Evolutionary conservation across 2,888 invertebrate genomes (phyloP), one percentile per base, ranked within the genome.

Genomic region (Andrena camellia): DNA sequence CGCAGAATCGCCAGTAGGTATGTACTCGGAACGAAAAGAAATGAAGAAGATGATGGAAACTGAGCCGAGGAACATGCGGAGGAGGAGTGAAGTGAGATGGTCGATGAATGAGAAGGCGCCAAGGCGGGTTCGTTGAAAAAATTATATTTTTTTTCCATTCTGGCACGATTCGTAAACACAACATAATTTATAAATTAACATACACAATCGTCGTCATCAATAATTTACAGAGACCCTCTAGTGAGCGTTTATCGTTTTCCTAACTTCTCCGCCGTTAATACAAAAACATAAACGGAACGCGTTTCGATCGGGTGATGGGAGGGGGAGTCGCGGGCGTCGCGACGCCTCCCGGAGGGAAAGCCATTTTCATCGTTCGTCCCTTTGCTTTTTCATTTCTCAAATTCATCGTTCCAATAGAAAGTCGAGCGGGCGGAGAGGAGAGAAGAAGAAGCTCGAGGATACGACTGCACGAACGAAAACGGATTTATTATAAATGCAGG

Each of bases 111-210:
- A 84, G 20, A 59, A 77, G 4, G 50, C 68, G 66, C 54, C 64
- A 84, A 84, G 84, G 52, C 59, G 73, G 78, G 80, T 93, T 92
- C 90, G 90, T 93, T 93, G 93, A 93, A 94, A 69, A 94, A 94
- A 93, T 94, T 94, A 93, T 93, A 93, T 94, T 93, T 93, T 89
- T 91, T 90, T 93, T 92, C 91, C 92, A 93, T 91, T 93, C 92
- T 93, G 93, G 93, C 93, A 93, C 93, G 93, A 88, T 90, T 93
- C 87, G 90, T 91, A 92, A 93, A 92, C 92, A 93, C 93, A 93
- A 94, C 93, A 93, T 93, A 93, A 93, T 93, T 93, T 93, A 94
- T 93, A 93, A 94, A 93, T 94, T 93, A 93, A 93, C 93, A 91
- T 94, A 94, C 93, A 93, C 93, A 93, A 92, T 93, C 90, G 78